Conservation (phyloP, 2,797 vertebrate genomes). For the Pipistrellus kuhlii region DNA sequence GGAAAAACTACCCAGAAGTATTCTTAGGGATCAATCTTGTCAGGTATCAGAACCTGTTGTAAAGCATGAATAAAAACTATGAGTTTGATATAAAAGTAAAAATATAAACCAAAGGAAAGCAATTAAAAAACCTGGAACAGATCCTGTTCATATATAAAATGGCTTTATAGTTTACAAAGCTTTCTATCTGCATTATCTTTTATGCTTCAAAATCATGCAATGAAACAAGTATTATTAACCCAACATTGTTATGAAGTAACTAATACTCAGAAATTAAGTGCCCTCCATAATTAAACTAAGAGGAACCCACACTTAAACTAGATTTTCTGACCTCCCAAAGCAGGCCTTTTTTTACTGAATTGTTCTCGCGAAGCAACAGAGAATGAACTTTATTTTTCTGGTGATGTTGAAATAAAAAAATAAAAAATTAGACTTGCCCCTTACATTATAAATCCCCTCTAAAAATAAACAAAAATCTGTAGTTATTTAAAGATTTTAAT, state of each 20-base stretch:
- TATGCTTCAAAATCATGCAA: not conserved
- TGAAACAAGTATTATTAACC: not conserved
- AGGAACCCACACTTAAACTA: not conserved
- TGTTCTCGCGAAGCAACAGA: conserved; percentile 51
- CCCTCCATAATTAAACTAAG: conserved; percentile 44
- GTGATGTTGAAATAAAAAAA: not conserved
- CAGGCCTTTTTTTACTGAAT: not conserved
- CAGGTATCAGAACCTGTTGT: not conserved
- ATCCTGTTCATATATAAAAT: not conserved
- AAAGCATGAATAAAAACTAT: conserved; percentile 31
- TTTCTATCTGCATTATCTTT: not conserved
- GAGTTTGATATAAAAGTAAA: conserved; percentile 36
- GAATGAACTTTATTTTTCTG: not conserved
- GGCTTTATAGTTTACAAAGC: not conserved
- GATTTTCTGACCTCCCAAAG: not conserved
- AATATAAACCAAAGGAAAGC: conserved; percentile 22
- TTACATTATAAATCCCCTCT: not conserved
- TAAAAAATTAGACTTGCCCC: not conserved
- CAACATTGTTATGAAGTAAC: not conserved
- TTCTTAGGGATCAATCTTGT: not conserved
- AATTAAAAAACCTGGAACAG: not conserved
- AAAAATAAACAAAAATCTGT: not conserved
- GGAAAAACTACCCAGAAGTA: conserved; percentile 28
- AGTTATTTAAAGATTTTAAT: conserved; percentile 36
- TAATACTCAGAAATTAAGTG: not conserved